These are phyloP conservation scores for Brenthis hecate DNA, from an alignment of 2,888 invertebrate species.

Conservation along the genomic window DNA sequence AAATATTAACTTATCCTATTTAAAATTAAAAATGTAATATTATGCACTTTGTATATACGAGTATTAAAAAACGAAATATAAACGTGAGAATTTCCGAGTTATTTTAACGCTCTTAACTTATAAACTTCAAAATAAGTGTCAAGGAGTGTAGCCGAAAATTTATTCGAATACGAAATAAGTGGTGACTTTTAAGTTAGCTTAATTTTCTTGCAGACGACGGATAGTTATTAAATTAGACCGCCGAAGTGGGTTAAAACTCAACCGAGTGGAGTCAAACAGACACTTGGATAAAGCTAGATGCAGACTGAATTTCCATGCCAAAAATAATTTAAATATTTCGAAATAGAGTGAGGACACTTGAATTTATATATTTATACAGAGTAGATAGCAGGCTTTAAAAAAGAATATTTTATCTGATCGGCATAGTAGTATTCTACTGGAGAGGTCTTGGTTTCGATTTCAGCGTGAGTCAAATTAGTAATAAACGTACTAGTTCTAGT, in stretches of 20 bases:
- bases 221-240: slow-evolving; percentile 20
- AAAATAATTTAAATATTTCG: not conserved
- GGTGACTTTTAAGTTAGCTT: slow-evolving; percentile 21
- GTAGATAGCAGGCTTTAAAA: no score
- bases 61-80: not conserved
- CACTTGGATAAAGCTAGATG: slow-evolving; percentile 1
- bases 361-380: no score
- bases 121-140: slow-evolving; percentile 16
- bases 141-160: slow-evolving; percentile 15
- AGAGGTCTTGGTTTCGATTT: no score
- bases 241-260: slow-evolving; percentile 15
- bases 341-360: no score
- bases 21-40: no score
- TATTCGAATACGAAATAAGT: slow-evolving; percentile 22
- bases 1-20: no score
- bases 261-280: slow-evolving; percentile 17
- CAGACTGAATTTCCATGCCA: not conserved
- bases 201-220: slow-evolving; percentile 22
- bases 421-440: no score
- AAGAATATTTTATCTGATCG: no score
- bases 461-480: no score
- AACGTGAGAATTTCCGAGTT: not conserved
- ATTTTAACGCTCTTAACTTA: slow-evolving; percentile 4
- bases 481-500: no score
- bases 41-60: no score